Evolutionary conservation across 2,888 invertebrate genomes (phyloP).

Genomic region (Agriopis leucophaearia): DNA sequence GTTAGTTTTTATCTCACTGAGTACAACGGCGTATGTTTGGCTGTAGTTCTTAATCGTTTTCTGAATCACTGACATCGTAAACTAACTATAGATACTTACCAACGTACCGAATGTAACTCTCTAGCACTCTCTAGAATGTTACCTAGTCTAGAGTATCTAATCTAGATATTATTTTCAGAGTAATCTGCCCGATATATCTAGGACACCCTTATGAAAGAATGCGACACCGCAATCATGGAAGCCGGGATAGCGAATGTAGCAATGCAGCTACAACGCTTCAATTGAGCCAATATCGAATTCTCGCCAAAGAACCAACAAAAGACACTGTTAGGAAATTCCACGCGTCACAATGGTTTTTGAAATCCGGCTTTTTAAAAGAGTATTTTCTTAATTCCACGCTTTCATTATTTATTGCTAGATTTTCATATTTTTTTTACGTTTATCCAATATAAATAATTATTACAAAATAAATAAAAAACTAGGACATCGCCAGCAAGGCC

Average conservation of each 20-base stretch:
- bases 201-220: background rate
- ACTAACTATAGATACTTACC: background rate
- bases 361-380: background rate
- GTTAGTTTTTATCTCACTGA: background rate
- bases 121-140: no score
- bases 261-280: slow-evolving; percentile 64
- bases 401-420: background rate
- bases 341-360: background rate
- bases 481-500: no score
- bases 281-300: slow-evolving; percentile 75
- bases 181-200: no score
- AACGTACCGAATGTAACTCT: background rate
- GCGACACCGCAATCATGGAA: background rate
- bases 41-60: no score
- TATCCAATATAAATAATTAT: no score
- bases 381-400: background rate
- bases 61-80: no score
- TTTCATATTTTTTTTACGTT: background rate
- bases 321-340: slow-evolving; percentile 13
- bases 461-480: no score
- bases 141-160: no score
- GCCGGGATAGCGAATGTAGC: slow-evolving; percentile 45
- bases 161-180: no score
- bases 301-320: slow-evolving; percentile 55
- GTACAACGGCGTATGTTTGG: no score